Evolutionary conservation across 2,888 invertebrate species (phyloP).

Genomic region (Ectropis crepuscularia): DNA sequence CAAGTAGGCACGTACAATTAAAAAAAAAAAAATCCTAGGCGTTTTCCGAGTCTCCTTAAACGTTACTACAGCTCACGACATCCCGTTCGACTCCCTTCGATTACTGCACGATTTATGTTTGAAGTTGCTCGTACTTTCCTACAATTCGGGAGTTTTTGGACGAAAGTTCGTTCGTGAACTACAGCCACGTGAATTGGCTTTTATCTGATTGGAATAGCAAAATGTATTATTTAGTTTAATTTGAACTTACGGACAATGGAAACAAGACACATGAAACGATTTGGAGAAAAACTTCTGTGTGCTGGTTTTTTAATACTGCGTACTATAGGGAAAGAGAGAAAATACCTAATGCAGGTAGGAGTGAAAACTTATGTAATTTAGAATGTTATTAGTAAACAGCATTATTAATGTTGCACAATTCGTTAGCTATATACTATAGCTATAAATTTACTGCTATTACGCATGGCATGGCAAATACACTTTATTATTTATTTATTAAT

Average conservation of each 20-base stretch:
- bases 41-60: slow-evolving; percentile 43
- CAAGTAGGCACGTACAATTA: no score
- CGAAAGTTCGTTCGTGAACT: slow-evolving; percentile 39
- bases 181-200: slow-evolving; percentile 38
- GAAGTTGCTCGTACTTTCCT: slow-evolving; percentile 40
- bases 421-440: no score
- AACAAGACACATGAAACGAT: not conserved
- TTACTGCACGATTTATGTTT: slow-evolving; percentile 47
- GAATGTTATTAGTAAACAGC: no score
- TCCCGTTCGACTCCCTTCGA: slow-evolving; percentile 48
- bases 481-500: no score
- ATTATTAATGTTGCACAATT: no score
- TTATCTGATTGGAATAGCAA: slow-evolving; percentile 39
- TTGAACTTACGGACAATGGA: not conserved
- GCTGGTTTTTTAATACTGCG: no score
- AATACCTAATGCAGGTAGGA: no score
- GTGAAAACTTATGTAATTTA: no score
- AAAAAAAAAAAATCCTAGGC: slow-evolving; percentile 34
- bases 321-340: no score
- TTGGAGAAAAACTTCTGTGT: no score
- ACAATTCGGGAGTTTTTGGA: slow-evolving; percentile 31
- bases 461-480: no score
- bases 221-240: slow-evolving; percentile 33
- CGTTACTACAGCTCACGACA: slow-evolving; percentile 41
- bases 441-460: no score